Percentiles rank a stretch among this genome's conserved stretches.
Conservation (phyloP, 2,113 vertebrate species). For the Ciconia stormi region DNA sequence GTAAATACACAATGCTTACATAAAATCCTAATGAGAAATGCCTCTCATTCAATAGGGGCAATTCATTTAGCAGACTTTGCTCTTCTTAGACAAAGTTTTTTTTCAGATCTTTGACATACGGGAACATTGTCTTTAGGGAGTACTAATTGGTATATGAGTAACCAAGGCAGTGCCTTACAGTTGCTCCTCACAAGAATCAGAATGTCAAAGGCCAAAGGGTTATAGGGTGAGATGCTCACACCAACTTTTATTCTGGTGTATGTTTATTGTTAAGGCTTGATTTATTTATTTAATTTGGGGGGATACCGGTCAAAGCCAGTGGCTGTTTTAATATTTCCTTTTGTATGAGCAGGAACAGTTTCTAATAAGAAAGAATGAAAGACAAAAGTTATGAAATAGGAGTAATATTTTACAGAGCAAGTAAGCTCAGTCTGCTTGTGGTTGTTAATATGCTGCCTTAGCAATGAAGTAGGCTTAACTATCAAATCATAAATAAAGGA, state of each 20-base stretch:
- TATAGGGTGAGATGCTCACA: not conserved
- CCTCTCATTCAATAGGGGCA: not conserved
- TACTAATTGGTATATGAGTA: not conserved
- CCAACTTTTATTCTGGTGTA: not conserved
- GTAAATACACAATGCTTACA: not conserved
- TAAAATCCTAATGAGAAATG: not conserved
- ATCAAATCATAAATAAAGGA: not conserved
- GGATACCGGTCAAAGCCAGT: not conserved
- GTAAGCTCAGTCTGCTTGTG: not conserved
- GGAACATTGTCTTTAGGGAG: not conserved
- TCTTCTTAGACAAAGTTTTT: not conserved
- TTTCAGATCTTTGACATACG: not conserved
- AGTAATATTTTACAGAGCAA: not conserved
- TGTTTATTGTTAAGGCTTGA: not conserved
- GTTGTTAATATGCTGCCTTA: not conserved
- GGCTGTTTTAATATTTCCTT: not conserved
- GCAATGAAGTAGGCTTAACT: not conserved
- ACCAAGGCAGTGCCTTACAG: not conserved
- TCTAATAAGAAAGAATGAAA: not conserved
- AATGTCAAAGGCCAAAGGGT: not conserved
- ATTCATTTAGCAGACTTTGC: not conserved
- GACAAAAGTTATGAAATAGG: not conserved
- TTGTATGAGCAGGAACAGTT: not conserved
- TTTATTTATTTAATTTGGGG: not conserved
- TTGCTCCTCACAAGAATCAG: not conserved